Base-by-base conservation (phyloP, 92 coral and sea anemone species). In the Palythoa heliodiscus region DNA sequence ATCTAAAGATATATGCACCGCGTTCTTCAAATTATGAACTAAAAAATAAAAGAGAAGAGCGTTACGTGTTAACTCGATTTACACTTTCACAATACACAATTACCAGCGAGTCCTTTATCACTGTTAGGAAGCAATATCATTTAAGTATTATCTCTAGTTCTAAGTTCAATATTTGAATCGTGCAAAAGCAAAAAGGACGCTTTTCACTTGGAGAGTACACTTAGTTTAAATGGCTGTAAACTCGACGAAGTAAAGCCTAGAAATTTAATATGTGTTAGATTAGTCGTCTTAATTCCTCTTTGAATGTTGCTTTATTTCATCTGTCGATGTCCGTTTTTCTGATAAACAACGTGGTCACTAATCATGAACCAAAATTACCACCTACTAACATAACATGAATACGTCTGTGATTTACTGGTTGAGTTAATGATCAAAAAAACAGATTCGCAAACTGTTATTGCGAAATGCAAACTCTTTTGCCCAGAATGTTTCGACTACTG, bases 41-140 rank as follows among this genome's bases (percentile, higher is more conserved):
- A 35, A 23, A 80, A 52, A 67, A 11, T 39, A 47, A 38, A 63
- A 63, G 66, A 61, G 43, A 24, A 11, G 69, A 0, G 19, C 5
- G 25, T 63, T 19, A 63, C 8, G 35, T 43, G 77, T 47, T 73
- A 73, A 43, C 15, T 73, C 29, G 77, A 7, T 71, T 71, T 71
- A 73, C 69, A 63, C 69, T 63, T 20, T 63, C 69, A 63, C 69
- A 63, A 63, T 63, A 63, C 8, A 8, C 69, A 63, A 63, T 63
- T 23, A 63, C 25, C 69, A 9, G 25, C 25, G 23, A 19, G 24
- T n/a, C 69, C 69, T 23, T 15, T 63, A 63, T 43, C 50, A 43
- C 9, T 43, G 22, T 63, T 63, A 63, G 69, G 8, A 63, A 20
- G 69, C 50, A 43, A 43, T 43, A 43, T 43, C 50, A 43, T 5